A percentile compares a stretch with the other conserved stretches of the same genome.
phyloP scores from a whole-genome alignment of 2,888 invertebrate species.

The Trachelus stipa region DNA sequence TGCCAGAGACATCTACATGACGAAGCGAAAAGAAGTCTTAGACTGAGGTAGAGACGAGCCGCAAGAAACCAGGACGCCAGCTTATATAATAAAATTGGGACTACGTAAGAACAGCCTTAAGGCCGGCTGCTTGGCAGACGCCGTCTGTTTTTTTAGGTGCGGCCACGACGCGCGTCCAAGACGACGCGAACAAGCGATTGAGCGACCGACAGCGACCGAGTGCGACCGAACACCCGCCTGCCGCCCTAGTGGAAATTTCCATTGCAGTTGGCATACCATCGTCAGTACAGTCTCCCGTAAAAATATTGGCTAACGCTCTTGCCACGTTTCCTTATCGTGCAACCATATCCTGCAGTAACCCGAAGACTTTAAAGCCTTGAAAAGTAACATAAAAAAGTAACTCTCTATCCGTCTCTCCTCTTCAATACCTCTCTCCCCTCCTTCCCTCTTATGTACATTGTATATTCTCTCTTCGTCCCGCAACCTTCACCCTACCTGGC shows the following conservation, averaged over 20 bases:
- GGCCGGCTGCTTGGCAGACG: slow-evolving; percentile 35
- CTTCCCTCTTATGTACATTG: neutral
- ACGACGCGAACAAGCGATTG: slow-evolving; percentile 41
- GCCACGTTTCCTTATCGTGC: neutral
- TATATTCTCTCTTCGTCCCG: neutral
- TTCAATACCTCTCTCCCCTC: neutral
- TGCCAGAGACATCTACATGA: neutral
- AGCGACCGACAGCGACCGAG: neutral
- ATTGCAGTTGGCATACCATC: slow-evolving; percentile 61
- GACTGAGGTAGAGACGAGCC: neutral
- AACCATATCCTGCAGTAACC: neutral
- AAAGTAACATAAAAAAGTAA: neutral
- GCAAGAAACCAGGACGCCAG: neutral
- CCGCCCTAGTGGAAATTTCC: slow-evolving; percentile 61
- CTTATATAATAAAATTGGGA: slow-evolving; percentile 22
- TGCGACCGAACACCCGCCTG: neutral
- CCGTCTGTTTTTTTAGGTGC: slow-evolving; percentile 53
- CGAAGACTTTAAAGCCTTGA: neutral
- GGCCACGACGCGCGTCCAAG: slow-evolving; percentile 45
- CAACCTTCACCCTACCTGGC: neutral
- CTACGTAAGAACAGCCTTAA: slow-evolving; percentile 37
- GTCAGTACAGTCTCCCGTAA: slow-evolving; percentile 56
- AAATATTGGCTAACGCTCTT: slow-evolving; percentile 32
- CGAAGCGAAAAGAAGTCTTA: neutral
- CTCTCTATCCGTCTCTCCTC: neutral